A percentile compares a stretch with the other conserved stretches of the same genome.
These are phyloP conservation scores for Aleiodes sp. DNA, from an alignment of 1,140 invertebrate species.

Conservation along the genomic window DNA sequence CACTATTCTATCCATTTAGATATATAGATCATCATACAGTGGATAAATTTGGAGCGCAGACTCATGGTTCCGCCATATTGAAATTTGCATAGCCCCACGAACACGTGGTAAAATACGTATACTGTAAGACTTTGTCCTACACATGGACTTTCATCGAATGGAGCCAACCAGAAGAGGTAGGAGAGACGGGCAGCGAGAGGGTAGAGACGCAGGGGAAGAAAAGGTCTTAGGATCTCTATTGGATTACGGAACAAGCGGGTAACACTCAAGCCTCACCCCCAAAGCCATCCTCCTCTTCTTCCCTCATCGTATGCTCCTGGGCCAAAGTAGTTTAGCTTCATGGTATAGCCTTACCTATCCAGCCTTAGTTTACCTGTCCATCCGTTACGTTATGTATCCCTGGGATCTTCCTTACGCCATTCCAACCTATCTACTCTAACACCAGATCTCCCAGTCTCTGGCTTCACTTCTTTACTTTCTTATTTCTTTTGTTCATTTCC, in stretches of 20 bases:
- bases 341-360: conserved; percentile 52
- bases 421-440: not conserved
- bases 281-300: no score
- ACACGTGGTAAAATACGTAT: conserved; percentile 28
- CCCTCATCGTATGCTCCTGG: conserved; percentile 37
- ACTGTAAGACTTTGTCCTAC: not conserved
- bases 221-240: conserved; percentile 55
- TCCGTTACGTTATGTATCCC: conserved; percentile 51
- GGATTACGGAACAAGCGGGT: conserved; percentile 55
- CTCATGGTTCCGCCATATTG: conserved; percentile 44
- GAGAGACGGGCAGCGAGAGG: no score
- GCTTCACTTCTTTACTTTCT: not conserved
- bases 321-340: conserved; percentile 54
- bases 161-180: not conserved
- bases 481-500: conserved; percentile 1
- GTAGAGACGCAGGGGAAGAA: conserved; percentile 20
- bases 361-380: conserved; percentile 50
- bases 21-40: no score
- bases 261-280: conserved; percentile 51
- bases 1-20: no score
- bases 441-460: no score
- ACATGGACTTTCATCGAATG: conserved; percentile 38
- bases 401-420: conserved; percentile 42
- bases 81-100: conserved; percentile 47
- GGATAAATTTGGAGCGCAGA: conserved; percentile 32